Percentiles rank a stretch among this genome's conserved stretches.
These are phyloP conservation scores for Calonectris borealis DNA, from an alignment of 2,113 vertebrate genomes.

Conservation along the genomic window DNA sequence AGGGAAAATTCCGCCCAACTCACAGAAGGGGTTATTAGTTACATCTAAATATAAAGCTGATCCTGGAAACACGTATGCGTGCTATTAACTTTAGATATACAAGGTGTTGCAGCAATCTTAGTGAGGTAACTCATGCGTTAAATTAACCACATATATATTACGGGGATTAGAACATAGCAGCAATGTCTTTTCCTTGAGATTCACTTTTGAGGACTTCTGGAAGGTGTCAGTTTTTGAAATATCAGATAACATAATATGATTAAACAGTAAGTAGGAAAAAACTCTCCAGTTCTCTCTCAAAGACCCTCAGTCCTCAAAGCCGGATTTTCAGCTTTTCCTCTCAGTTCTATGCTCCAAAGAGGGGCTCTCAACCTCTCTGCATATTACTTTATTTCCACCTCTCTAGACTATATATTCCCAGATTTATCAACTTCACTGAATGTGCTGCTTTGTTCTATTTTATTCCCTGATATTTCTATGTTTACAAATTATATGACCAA, in stretches of 20 bases:
- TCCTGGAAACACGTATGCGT: background rate
- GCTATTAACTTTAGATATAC: background rate
- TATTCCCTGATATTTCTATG: background rate
- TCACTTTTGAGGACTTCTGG: background rate
- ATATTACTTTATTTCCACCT: background rate
- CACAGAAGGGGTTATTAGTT: background rate
- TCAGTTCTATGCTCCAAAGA: rapidly evolving
- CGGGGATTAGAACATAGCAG: background rate
- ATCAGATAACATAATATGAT: background rate
- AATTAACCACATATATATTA: background rate
- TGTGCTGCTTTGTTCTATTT: background rate
- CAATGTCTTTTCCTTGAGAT: background rate
- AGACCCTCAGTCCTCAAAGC: background rate
- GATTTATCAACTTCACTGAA: background rate
- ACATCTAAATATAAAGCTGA: background rate
- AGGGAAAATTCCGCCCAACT: background rate
- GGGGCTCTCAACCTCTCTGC: background rate
- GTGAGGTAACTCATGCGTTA: background rate
- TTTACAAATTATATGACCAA: background rate
- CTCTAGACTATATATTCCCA: background rate
- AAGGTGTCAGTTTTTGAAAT: background rate
- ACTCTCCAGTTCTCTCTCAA: background rate
- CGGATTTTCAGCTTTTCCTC: background rate
- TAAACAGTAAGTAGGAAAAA: background rate
- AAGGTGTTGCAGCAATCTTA: background rate